Evolutionary conservation across 2,888 invertebrate genomes (phyloP).

Genomic region (Thyatira batis): DNA sequence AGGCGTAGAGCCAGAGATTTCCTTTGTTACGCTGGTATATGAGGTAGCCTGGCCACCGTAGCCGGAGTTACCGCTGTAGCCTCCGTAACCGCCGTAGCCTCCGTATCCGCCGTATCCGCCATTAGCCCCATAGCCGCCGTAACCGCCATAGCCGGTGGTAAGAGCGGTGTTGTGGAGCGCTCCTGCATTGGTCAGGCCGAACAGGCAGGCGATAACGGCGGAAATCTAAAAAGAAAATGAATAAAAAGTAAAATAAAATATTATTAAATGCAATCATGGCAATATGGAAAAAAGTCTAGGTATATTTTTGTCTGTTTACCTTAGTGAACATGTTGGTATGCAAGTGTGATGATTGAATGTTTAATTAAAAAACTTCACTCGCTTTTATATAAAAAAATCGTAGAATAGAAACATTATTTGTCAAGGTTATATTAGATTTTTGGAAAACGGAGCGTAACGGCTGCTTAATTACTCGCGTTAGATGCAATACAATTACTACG

Average conservation of each 20-base stretch:
- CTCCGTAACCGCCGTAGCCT: not conserved
- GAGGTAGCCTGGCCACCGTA: slow-evolving; percentile 3
- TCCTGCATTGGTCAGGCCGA: slow-evolving; percentile 1
- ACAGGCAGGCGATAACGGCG: not conserved
- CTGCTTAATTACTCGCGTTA: slow-evolving; percentile 49
- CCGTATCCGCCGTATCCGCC: not conserved
- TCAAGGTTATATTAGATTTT: slow-evolving; percentile 60
- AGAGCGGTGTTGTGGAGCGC: not conserved
- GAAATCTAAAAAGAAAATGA: not conserved
- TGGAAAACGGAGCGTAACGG: slow-evolving; percentile 62
- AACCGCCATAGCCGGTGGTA: not conserved
- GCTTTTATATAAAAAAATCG: slow-evolving; percentile 58
- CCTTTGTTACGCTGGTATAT: slow-evolving; percentile 1
- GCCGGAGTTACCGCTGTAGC: too few species aligned
- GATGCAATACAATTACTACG: slow-evolving; percentile 36
- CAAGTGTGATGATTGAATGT: slow-evolving; percentile 55
- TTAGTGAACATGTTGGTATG: slow-evolving; percentile 50
- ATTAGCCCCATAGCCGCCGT: not conserved
- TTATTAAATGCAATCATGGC: too few species aligned
- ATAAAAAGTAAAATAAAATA: too few species aligned
- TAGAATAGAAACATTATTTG: slow-evolving; percentile 51
- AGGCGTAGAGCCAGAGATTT: not conserved
- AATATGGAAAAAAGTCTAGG: not conserved
- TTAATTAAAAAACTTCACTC: slow-evolving; percentile 46
- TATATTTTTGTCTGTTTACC: slow-evolving; percentile 35